Evolutionary conservation across 2,888 invertebrate genomes (phyloP).

Genomic region (Xanthia togata): DNA sequence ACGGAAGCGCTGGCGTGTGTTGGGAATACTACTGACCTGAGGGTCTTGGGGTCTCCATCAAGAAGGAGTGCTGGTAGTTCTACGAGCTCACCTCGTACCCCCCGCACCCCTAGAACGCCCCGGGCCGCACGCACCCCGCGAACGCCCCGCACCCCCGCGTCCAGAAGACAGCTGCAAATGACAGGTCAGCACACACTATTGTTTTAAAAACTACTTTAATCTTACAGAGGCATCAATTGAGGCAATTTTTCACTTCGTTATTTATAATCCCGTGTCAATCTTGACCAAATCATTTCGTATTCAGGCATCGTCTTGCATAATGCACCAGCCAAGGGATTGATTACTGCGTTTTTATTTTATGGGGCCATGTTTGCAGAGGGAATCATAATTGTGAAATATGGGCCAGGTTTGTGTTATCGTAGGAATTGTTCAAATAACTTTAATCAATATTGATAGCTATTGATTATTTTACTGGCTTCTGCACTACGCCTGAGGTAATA

Average conservation of each 20-base stretch:
- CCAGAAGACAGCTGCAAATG: constrained; percentile 89
- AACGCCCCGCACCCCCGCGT: constrained; percentile 86
- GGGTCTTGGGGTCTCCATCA: constrained; percentile 84
- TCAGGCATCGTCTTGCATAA: constrained; percentile 70
- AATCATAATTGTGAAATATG: constrained; percentile 66
- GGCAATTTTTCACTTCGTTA: constrained; percentile 59
- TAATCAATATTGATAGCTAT: constrained; percentile 54
- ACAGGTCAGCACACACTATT: constrained; percentile 82
- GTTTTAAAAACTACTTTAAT: constrained; percentile 45
- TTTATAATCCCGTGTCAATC: constrained; percentile 62
- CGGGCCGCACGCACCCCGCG: constrained; percentile 86
- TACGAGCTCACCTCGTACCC: constrained; percentile 82
- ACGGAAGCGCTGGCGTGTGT: constrained; percentile 85
- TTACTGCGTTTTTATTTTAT: constrained; percentile 66
- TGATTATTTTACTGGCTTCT: constrained; percentile 60
- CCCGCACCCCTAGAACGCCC: constrained; percentile 85
- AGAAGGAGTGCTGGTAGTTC: constrained; percentile 79
- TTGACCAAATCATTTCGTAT: constrained; percentile 67
- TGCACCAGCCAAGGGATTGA: constrained; percentile 64
- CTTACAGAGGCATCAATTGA: constrained; percentile 40
- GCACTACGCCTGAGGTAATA: constrained; percentile 49
- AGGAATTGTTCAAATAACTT: constrained; percentile 51
- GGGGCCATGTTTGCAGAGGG: constrained; percentile 55
- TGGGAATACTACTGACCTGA: constrained; percentile 85
- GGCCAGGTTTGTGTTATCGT: constrained; percentile 56